These are phyloP conservation scores for Mesocentrotus franciscanus DNA, from an alignment of 53 echinoderm and acorn worm genomes.

Conservation along the genomic window DNA sequence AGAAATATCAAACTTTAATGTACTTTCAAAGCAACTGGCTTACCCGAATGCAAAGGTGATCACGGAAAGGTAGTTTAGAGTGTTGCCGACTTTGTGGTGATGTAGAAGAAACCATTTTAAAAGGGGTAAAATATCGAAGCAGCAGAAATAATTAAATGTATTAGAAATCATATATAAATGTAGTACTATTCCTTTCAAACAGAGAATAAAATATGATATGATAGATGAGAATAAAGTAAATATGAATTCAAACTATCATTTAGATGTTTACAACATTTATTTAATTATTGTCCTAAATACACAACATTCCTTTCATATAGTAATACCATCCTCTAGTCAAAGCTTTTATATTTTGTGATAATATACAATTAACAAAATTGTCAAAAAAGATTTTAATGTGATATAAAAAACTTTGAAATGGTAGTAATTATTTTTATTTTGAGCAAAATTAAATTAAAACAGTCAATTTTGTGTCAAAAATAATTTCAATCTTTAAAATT, in stretches of 20 bases:
- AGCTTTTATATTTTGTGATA: background rate
- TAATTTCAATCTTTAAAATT: background rate
- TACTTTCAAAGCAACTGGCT: background rate
- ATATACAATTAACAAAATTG: background rate
- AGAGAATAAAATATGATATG: background rate
- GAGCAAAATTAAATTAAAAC: background rate
- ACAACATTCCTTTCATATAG: background rate
- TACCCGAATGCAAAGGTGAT: background rate
- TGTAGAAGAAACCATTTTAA: background rate
- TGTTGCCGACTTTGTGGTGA: conserved; percentile 6
- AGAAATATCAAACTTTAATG: background rate
- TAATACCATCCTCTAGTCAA: background rate
- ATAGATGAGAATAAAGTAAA: background rate
- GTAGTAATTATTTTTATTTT: background rate
- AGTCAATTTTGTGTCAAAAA: background rate
- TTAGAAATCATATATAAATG: background rate
- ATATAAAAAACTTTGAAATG: background rate
- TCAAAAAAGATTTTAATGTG: too few species aligned
- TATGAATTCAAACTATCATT: background rate
- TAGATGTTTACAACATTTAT: background rate
- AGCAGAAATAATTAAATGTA: background rate
- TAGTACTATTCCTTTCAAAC: background rate
- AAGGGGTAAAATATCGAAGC: background rate
- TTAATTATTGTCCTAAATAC: background rate
- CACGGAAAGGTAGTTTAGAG: background rate